Evolutionary conservation across 2,113 vertebrate genomes (phyloP), one percentile per base, ranked within the genome.

Genomic region (Polyodon spathula): DNA sequence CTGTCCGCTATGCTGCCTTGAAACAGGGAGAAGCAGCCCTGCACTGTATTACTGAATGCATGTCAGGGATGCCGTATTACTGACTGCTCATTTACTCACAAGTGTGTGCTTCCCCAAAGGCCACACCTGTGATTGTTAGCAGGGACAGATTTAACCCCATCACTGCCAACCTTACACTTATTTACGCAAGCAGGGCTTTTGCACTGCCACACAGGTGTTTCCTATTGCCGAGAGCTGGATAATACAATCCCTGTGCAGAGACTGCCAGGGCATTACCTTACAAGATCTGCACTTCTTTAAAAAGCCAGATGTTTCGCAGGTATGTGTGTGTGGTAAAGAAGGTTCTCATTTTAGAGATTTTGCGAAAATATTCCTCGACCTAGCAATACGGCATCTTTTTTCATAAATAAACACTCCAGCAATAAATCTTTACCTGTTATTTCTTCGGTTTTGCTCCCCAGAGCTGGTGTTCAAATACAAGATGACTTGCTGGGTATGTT

Each of bases 341-440:
- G 60, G 68, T 63, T 63, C 68, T 68, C 59, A 61, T 66, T 71
- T 71, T 67, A 62, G 61, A 67, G 62, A 67, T 71, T 75, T 72
- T 75, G 73, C 70, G 72, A 68, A 75, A 61, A 54, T 37, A 2
- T 42, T 37, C 56, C 56, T 67, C 63, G 70, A 66, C 66, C 17
- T n/a, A 55, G 53, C 16, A n/a, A n/a, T 56, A 7, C 42, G 14
- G 37, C 9, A 54, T 59, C 40, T 37, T 10, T 42, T 37, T 37
- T 63, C 12, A 37, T 65, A 70, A 72, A 75, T 61, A 75, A 70
- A 71, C 62, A 64, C 27, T 60, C 60, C 66, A 64, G 66, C 73
- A 68, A 72, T 75, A 72, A 75, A 65, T 68, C 70, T 64, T 58
- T 58, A 67, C 73, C 72, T 71, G 70, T 75, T 72, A 65, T 72